Conservation (phyloP, 2,888 invertebrate species). For the Branchellion lobata region DNA sequence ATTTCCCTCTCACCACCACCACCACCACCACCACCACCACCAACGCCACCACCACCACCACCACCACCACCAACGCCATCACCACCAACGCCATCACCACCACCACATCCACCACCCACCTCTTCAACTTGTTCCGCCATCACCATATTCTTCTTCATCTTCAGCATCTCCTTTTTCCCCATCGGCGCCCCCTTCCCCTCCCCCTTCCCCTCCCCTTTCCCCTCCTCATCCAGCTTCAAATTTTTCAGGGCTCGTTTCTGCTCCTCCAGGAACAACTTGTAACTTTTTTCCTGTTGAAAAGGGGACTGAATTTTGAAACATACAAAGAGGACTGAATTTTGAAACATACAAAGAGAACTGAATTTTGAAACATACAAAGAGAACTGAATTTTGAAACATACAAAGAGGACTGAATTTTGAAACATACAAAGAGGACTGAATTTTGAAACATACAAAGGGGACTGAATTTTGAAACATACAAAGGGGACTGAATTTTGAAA, state of each 20-base stretch:
- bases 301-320: background rate
- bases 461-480: too few relatives aligned
- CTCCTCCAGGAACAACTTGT: conserved; percentile 37
- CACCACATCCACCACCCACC: background rate
- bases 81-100: background rate
- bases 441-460: too few relatives aligned
- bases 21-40: background rate
- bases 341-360: too few relatives aligned
- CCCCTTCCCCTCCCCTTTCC: background rate
- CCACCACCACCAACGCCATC: background rate
- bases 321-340: too few relatives aligned
- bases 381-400: too few relatives aligned
- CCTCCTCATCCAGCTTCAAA: conserved; percentile 27
- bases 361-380: too few relatives aligned
- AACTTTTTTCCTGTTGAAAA: conserved; percentile 40
- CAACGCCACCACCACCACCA: background rate
- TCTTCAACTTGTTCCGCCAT: conserved; percentile 39
- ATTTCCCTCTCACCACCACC: background rate
- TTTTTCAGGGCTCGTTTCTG: conserved; percentile 44
- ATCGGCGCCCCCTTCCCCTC: background rate
- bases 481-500: too few relatives aligned
- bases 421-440: too few relatives aligned
- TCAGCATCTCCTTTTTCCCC: conserved; percentile 33
- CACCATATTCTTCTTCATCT: conserved; percentile 34
- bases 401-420: too few relatives aligned